Evolutionary conservation across 2,888 invertebrate genomes (phyloP).

Genomic region (Lasioglossum morio): DNA sequence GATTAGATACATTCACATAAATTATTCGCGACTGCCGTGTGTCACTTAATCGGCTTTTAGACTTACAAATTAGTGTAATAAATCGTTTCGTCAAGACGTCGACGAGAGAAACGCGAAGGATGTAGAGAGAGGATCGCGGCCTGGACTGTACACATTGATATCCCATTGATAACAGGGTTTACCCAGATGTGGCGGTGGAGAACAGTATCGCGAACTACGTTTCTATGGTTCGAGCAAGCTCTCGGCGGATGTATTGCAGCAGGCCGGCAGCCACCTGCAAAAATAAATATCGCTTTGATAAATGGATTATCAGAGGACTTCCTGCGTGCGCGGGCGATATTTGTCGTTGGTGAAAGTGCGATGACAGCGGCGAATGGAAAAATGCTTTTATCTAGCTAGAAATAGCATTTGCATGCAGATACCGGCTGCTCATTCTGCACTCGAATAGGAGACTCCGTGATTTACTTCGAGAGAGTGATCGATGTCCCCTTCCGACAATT

Average conservation of each 20-base stretch:
- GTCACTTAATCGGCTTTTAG: neutral
- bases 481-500: conserved; percentile 22
- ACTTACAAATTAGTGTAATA: neutral
- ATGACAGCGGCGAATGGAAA: conserved; percentile 40
- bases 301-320: conserved; percentile 72
- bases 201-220: conserved; percentile 52
- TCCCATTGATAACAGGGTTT: conserved; percentile 70
- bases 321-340: conserved; percentile 63
- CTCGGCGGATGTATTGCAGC: conserved; percentile 50
- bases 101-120: conserved; percentile 6
- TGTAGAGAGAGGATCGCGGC: conserved; percentile 28
- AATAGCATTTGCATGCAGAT: conserved; percentile 29
- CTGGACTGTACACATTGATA: conserved; percentile 63
- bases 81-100: conserved; percentile 1
- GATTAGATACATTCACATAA: conserved; percentile 1
- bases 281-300: conserved; percentile 72
- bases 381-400: conserved; percentile 32
- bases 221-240: conserved; percentile 26
- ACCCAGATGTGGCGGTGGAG: conserved; percentile 64
- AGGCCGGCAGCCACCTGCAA: conserved; percentile 64
- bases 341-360: conserved; percentile 47
- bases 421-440: neutral
- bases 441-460: neutral
- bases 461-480: conserved; percentile 37
- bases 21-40: neutral